Evolutionary conservation across 1,140 invertebrate species (phyloP).

Genomic region (Brachionus rotundiformis): DNA sequence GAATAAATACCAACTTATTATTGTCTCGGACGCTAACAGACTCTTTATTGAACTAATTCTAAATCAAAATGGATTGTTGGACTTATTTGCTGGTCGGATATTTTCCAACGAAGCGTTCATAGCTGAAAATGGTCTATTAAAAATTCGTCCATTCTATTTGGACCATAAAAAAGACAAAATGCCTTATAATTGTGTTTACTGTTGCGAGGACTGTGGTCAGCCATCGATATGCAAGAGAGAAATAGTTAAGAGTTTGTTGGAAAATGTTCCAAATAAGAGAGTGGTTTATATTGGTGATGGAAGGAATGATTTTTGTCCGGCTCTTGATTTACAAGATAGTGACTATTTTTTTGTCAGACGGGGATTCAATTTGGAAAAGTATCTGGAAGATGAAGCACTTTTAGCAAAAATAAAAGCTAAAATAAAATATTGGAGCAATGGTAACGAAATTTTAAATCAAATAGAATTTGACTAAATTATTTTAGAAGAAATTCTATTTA

Average conservation of each 20-base stretch:
- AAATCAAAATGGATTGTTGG: constrained; percentile 65
- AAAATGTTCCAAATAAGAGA: constrained; percentile 56
- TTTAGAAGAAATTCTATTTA: no score
- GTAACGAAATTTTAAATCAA: constrained; percentile 30
- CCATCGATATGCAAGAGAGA: constrained; percentile 25
- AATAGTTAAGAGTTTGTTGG: constrained; percentile 62
- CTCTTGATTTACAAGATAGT: neutral
- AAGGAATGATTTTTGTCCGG: constrained; percentile 75
- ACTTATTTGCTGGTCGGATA: constrained; percentile 66
- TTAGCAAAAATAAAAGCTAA: constrained; percentile 18
- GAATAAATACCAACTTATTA: constrained; percentile 68
- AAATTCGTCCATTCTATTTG: constrained; percentile 60
- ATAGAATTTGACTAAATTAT: neutral
- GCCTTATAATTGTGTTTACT: constrained; percentile 15
- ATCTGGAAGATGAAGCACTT: neutral
- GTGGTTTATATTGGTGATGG: constrained; percentile 78
- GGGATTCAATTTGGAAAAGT: constrained; percentile 30
- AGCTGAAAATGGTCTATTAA: constrained; percentile 68
- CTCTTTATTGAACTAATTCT: constrained; percentile 74
- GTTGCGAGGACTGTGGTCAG: constrained; percentile 28
- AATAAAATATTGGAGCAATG: constrained; percentile 26
- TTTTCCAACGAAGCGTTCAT: constrained; percentile 77
- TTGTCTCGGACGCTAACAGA: constrained; percentile 80
- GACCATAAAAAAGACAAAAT: constrained; percentile 29
- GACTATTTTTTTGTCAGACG: constrained; percentile 22